A percentile compares a stretch with the other conserved stretches of the same genome.
These are phyloP conservation scores for Anorthoa munda DNA, from an alignment of 2,888 invertebrate genomes.

Conservation along the genomic window DNA sequence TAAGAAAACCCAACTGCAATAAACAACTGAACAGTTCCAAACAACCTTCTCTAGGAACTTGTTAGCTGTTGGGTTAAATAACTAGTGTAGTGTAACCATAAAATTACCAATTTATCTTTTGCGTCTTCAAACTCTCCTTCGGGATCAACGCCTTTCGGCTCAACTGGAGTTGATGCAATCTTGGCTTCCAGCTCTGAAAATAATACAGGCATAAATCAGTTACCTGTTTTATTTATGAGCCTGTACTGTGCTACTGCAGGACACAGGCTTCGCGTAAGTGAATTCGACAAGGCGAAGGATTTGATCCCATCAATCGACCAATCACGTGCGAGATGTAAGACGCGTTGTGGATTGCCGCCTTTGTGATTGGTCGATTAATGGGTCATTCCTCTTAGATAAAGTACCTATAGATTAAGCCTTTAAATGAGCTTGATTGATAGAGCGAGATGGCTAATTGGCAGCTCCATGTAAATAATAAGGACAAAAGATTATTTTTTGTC, in stretches of 20 bases:
- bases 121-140: slow-evolving; percentile 68
- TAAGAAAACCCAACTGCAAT: not conserved
- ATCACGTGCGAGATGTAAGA: no score
- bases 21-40: not conserved
- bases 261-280: no score
- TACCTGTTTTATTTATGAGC: not conserved
- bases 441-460: no score
- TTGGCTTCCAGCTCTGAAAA: slow-evolving; percentile 48
- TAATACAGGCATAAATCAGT: not conserved
- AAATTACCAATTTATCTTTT: slow-evolving; percentile 76
- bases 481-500: no score
- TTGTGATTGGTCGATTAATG: no score
- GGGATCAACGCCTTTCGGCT: slow-evolving; percentile 56
- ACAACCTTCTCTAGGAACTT: not conserved
- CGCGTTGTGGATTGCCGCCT: no score
- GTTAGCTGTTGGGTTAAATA: not conserved
- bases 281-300: no score
- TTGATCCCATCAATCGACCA: no score
- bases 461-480: no score
- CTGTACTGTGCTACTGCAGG: not conserved
- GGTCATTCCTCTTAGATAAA: no score
- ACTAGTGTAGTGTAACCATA: not conserved
- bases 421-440: no score
- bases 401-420: no score
- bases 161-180: slow-evolving; percentile 30